Conservation (phyloP, 2,113 vertebrate species). For the Abramis brama region DNA sequence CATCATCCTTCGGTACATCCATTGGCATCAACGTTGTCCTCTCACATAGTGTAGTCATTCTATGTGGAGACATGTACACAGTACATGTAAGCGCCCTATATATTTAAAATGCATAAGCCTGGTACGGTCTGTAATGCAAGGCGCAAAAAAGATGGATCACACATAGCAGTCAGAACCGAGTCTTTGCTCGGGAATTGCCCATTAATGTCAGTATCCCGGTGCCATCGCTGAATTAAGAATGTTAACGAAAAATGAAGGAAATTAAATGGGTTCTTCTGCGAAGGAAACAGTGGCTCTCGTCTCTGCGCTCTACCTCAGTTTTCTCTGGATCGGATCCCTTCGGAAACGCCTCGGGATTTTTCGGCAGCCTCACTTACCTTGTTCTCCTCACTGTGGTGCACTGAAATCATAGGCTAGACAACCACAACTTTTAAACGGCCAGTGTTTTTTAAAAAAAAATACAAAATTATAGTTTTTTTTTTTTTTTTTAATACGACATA, state of each 20-base stretch:
- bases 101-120: slow-evolving; percentile 56
- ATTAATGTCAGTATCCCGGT: slow-evolving; percentile 46
- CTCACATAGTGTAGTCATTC: slow-evolving; percentile 54
- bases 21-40: slow-evolving; percentile 41
- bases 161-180: slow-evolving; percentile 30
- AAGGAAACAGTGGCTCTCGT: slow-evolving; percentile 49
- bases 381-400: slow-evolving; percentile 27
- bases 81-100: slow-evolving; percentile 60
- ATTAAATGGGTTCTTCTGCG: slow-evolving; percentile 52
- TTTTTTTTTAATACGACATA: too few species aligned
- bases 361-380: slow-evolving; percentile 38
- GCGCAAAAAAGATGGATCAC: slow-evolving; percentile 34
- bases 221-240: slow-evolving; percentile 39
- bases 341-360: slow-evolving; percentile 56
- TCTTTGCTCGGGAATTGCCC: slow-evolving; percentile 32
- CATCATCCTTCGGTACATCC: slow-evolving; percentile 50
- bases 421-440: slow-evolving; percentile 7
- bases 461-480: neutral
- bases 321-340: slow-evolving; percentile 49
- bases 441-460: too few species aligned
- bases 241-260: slow-evolving; percentile 20
- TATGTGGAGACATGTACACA: slow-evolving; percentile 57
- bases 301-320: slow-evolving; percentile 53
- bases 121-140: slow-evolving; percentile 43
- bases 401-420: neutral